Conservation (phyloP, 1,140 invertebrate species). For the Steinernema khuongi region DNA sequence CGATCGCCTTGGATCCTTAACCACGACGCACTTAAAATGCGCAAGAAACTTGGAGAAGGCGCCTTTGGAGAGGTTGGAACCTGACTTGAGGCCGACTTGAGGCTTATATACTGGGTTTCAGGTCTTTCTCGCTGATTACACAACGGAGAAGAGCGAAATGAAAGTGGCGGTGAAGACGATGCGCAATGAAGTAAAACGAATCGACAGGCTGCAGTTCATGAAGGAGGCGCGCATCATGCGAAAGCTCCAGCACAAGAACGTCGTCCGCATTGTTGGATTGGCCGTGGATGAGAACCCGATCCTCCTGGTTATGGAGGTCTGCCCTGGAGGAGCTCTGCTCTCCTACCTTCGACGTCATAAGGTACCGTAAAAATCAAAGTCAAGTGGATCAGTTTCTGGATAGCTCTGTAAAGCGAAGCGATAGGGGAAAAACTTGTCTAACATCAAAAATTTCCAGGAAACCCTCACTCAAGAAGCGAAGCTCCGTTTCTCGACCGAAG, state of each 20-base stretch:
- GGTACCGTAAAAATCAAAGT: not conserved
- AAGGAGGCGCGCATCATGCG: constrained; percentile 44
- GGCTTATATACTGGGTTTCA: constrained; percentile 17
- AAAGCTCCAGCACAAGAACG: constrained; percentile 33
- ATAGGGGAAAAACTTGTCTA: not conserved
- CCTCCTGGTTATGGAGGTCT: constrained; percentile 44
- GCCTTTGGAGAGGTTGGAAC: not conserved
- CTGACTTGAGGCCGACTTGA: not conserved
- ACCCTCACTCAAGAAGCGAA: constrained; percentile 24
- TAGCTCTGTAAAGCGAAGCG: not conserved
- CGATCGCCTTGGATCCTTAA: not conserved
- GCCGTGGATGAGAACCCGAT: constrained; percentile 60
- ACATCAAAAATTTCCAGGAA: constrained; percentile 27
- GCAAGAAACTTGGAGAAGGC: not conserved
- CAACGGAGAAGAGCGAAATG: constrained; percentile 6
- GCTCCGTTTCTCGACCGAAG: constrained; percentile 39
- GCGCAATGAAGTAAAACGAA: constrained; percentile 38
- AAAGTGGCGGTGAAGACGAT: constrained; percentile 44
- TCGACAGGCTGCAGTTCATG: constrained; percentile 41
- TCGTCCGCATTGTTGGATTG: constrained; percentile 34
- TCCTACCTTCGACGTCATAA: constrained; percentile 24
- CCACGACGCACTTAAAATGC: not conserved
- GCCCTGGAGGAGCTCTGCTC: constrained; percentile 39
- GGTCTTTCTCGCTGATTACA: constrained; percentile 37
- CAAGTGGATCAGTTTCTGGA: too few relatives aligned